Base-by-base conservation (phyloP, 1,140 invertebrate species). In the Papilio glaucus region DNA sequence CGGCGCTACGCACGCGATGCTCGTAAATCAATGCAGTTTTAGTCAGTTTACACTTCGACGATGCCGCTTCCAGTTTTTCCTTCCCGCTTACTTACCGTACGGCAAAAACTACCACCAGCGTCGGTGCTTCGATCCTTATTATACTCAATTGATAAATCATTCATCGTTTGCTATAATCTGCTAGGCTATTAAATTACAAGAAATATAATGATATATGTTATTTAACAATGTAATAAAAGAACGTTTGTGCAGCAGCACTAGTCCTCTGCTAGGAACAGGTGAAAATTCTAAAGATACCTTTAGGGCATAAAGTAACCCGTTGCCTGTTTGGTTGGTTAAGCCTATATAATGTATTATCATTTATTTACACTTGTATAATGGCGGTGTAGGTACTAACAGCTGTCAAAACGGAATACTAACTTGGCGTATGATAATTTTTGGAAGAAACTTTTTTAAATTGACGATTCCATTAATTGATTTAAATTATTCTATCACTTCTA, bases 21-120 rank as follows among this genome's bases (percentile, higher is more conserved):
- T 39, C 18, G 15, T 65, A 65, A 65, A 65, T 65, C 37, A 65
- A 24, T 39, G 37, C 33, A 39, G 4, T 65, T 65, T 65, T 57
- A 24, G 49, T 57, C 18, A 38, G 29, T 39, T 38, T 39, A 65
- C 62, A 39, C 33, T 33, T 41, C 33, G 29, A 12, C 61, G 18
- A 18, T 37, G 61, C 57, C 26, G 26, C 15, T 62, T 38, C 29
- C 29, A 39, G 61, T 63, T 39, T 33, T 39, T 63, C 33, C 62
- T 37, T 39, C 7, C 62, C 61, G 61, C 38, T 65, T 65, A 65
- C 62, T 65, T 38, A 49, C 45, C 8, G 49, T 9, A 6, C 24
- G 8, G 37, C 18, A 65, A 65, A 65, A 65, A 65, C 62, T 57
- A 57, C 21, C 49, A 57, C 21, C 49, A 9, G 24, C 10, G 21